Evolutionary conservation across 2,113 vertebrate species (phyloP).

Genomic region (Fukomys damarensis): DNA sequence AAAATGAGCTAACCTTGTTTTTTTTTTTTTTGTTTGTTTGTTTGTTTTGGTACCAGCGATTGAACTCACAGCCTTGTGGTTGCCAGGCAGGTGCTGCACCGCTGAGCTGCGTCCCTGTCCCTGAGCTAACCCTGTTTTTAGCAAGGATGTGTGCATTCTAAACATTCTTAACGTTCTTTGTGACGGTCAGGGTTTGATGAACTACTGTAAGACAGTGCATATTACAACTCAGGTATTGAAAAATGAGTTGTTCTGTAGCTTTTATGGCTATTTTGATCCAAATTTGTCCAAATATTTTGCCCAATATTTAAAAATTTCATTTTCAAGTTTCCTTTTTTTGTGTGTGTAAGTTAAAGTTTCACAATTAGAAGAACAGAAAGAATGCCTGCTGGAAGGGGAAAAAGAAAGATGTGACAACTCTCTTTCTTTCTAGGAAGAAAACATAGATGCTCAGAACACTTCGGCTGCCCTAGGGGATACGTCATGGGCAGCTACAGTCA

Average conservation of each 20-base stretch:
- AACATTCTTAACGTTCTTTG: constrained; percentile 16
- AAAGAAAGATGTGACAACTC: constrained; percentile 60
- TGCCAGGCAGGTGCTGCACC: no score
- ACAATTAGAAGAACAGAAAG: not conserved
- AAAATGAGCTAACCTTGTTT: constrained; percentile 5
- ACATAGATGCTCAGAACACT: constrained; percentile 84
- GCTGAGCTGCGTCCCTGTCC: no score
- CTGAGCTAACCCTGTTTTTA: not conserved
- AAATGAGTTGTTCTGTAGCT: not conserved
- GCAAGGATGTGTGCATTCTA: not conserved
- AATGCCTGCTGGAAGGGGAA: not conserved
- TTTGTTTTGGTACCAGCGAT: no score
- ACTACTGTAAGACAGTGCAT: not conserved
- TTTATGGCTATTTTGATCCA: not conserved
- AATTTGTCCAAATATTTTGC: constrained; percentile 25
- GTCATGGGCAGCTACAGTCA: constrained; percentile 90
- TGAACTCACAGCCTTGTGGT: no score
- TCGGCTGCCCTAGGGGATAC: constrained; percentile 85
- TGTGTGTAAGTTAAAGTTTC: not conserved
- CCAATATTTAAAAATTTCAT: not conserved
- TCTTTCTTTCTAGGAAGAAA: constrained; percentile 88
- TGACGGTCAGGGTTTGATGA: not conserved
- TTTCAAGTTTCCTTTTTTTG: not conserved
- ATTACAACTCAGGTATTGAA: not conserved
- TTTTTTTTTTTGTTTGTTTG: no score